Evolutionary conservation across 1,140 invertebrate genomes (phyloP), one percentile per base, ranked within the genome.

Genomic region (Tetranychus cinnabarinus): DNA sequence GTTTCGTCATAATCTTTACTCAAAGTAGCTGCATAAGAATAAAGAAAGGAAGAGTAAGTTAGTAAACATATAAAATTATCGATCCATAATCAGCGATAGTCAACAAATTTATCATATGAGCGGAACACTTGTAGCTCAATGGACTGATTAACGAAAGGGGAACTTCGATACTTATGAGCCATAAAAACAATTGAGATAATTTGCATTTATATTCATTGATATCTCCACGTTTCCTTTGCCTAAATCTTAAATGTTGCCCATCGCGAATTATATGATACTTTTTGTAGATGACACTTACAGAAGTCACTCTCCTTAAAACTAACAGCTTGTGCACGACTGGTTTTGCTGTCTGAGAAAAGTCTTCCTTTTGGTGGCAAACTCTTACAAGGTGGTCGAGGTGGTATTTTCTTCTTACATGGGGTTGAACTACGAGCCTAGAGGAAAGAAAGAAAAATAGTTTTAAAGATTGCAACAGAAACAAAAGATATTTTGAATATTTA

Each of bases 381-480:
- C 58, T 73, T 73, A 33, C 68, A 69, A 42, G 72, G 72, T 59
- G 73, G 72, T 63, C 69, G 63, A 34, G 74, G 74, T 35, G 73
- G 73, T 7, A 66, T 56, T 37, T 67, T 60, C n/a, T 52, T 56
- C 34, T 23, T 13, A 35, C 46, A 47, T n/a, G 62, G 62, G 34
- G 62, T 63, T 8, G 47, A 56, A 45, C 42, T 23, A 46, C 56
- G 59, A 33, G 56, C 15, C 34, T 46, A 39, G n/a, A 34, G n/a
- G 10, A 15, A n/a, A 7, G 48, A 39, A 31, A 61, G 23, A 59
- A 4, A 13, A 13, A 35, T 37, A 6, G 55, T 31, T 57, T 15
- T 36, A 42, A 8, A 13, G 42, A 42, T 23, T 23, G 23, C 23
- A 23, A 23, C 23, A 56, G 23, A 34, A 3, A 34, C 6, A 3